phyloP scores from a whole-genome alignment of 1,140 invertebrate species.

The Drosophila simulans region DNA sequence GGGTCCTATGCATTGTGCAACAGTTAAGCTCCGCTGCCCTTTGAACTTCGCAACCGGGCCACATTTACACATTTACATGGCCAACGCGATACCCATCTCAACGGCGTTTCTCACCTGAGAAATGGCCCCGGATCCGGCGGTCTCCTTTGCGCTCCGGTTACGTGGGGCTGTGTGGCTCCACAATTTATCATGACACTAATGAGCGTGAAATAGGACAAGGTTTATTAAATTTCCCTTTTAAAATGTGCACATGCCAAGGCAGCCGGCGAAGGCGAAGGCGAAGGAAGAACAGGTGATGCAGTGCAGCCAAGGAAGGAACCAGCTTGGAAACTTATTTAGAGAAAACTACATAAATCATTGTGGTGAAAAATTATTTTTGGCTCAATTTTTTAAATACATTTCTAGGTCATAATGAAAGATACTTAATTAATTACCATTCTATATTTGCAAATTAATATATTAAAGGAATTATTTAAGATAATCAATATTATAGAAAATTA shows the following conservation, averaged over 20 bases:
- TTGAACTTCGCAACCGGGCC: conserved; percentile 36
- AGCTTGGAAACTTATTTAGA: neutral
- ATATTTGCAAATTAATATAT: no score
- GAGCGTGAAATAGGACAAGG: conserved; percentile 80
- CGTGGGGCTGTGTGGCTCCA: conserved; percentile 23
- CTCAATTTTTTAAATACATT: neutral
- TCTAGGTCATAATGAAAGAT: no score
- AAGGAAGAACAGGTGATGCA: neutral
- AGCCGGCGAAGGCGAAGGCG: conserved; percentile 1
- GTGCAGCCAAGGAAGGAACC: conserved; percentile 5
- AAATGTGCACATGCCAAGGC: conserved; percentile 69
- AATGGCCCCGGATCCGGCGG: conserved; percentile 15
- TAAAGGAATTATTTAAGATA: no score
- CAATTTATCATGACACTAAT: conserved; percentile 82
- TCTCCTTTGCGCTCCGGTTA: conserved; percentile 33
- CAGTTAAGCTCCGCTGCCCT: conserved; percentile 70
- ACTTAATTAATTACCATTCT: no score
- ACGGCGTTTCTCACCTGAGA: conserved; percentile 41
- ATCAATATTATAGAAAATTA: no score
- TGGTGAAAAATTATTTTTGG: neutral
- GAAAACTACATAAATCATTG: neutral
- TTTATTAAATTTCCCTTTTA: conserved; percentile 82
- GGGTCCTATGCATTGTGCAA: conserved; percentile 49
- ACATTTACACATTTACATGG: conserved; percentile 74
- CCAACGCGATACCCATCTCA: conserved; percentile 1